These are phyloP conservation scores for Acipenser transmontanus DNA, from an alignment of 2,797 vertebrate species.

Conservation along the genomic window DNA sequence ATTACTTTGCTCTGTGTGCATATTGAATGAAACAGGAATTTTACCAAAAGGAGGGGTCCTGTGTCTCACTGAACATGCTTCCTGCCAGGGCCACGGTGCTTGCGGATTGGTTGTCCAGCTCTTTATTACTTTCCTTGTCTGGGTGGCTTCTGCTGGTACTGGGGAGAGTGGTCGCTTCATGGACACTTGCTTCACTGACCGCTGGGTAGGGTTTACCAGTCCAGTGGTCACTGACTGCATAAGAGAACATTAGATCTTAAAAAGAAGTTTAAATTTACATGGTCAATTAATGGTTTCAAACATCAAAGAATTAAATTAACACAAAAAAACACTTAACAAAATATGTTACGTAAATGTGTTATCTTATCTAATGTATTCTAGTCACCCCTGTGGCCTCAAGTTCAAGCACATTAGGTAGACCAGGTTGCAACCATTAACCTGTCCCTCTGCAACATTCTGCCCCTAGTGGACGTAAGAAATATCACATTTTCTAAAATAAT, in stretches of 20 bases:
- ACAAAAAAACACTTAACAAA: not conserved
- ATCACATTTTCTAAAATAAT: too few species aligned
- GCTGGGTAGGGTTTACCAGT: constrained; percentile 55
- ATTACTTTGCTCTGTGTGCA: not conserved
- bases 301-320: not conserved
- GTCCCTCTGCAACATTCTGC: too few species aligned
- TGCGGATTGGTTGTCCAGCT: constrained; percentile 51
- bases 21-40: not conserved
- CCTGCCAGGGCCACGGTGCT: constrained; percentile 52
- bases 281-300: too few species aligned
- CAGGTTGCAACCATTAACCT: too few species aligned
- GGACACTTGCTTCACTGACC: constrained; percentile 43
- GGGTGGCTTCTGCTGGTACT: constrained; percentile 43
- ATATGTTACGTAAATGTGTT: not conserved
- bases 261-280: constrained; percentile 56
- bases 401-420: constrained; percentile 31
- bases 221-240: constrained; percentile 79
- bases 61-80: constrained; percentile 40
- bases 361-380: too few species aligned
- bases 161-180: constrained; percentile 55
- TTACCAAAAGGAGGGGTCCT: constrained; percentile 53
- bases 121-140: constrained; percentile 33
- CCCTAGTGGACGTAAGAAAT: too few species aligned
- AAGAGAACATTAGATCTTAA: constrained; percentile 67
- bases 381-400: too few species aligned